These are phyloP conservation scores for Patiria pectinifera DNA, from an alignment of 53 echinoderm and acorn worm species.

Conservation along the genomic window DNA sequence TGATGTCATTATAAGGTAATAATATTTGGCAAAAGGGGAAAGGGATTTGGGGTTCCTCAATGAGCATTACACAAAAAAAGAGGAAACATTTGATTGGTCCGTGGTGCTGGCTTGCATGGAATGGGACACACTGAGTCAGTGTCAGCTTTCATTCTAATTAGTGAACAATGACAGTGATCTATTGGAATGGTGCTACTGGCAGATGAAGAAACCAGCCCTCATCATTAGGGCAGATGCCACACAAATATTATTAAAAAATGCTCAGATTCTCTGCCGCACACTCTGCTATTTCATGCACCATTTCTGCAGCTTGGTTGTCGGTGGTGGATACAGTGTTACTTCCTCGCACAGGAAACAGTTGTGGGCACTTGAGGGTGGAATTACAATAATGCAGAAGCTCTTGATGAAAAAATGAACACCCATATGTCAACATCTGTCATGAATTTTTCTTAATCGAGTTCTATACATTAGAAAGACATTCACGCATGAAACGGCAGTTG, in stretches of 20 bases:
- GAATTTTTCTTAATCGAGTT: neutral
- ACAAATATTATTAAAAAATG: slow-evolving; percentile 59
- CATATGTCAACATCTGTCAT: slow-evolving; percentile 4
- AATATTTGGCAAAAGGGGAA: slow-evolving; percentile 12
- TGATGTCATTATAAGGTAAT: slow-evolving; percentile 33
- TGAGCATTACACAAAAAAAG: neutral
- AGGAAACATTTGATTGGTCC: neutral
- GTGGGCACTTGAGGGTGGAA: neutral
- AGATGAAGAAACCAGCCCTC: slow-evolving; percentile 41
- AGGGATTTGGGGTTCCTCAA: neutral
- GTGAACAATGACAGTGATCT: slow-evolving; percentile 54
- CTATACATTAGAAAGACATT: slow-evolving; percentile 8
- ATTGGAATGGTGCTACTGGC: slow-evolving; percentile 28
- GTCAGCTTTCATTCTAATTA: slow-evolving; percentile 61
- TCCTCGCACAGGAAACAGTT: neutral
- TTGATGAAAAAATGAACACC: slow-evolving; percentile 1
- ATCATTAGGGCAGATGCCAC: slow-evolving; percentile 34
- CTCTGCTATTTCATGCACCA: slow-evolving; percentile 30
- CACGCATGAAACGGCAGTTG: slow-evolving; percentile 1
- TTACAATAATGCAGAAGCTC: slow-evolving; percentile 28
- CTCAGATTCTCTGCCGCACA: neutral
- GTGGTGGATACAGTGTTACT: neutral
- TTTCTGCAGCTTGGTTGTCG: neutral
- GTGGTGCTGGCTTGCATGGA: neutral
- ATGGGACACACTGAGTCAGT: neutral